These are phyloP conservation scores for Synergus gifuensis DNA, from an alignment of 2,888 invertebrate genomes.

Conservation along the genomic window DNA sequence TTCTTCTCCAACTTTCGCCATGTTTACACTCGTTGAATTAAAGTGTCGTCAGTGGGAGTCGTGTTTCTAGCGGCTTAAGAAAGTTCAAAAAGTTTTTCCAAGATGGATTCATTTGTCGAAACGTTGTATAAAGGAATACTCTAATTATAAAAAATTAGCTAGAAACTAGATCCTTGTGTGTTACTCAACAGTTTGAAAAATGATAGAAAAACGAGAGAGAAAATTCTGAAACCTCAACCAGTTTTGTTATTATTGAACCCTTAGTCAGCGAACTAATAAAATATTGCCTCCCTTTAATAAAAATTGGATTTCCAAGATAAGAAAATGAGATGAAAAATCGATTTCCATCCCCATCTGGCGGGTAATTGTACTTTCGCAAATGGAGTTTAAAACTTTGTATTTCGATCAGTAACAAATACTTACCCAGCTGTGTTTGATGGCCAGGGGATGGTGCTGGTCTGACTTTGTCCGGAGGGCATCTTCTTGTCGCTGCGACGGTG, in stretches of 20 bases:
- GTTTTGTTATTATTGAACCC: not conserved
- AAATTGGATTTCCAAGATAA: slow-evolving; percentile 1
- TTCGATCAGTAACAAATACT: slow-evolving; percentile 54
- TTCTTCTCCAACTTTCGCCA: not conserved
- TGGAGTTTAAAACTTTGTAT: slow-evolving; percentile 29
- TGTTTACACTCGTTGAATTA: slow-evolving; percentile 11
- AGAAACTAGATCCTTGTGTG: not conserved
- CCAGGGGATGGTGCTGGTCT: slow-evolving; percentile 85
- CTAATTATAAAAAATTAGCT: too few relatives aligned
- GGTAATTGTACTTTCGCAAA: slow-evolving; percentile 63
- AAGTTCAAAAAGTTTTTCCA: not conserved
- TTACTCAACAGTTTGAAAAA: too few relatives aligned
- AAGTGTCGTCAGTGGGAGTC: slow-evolving; percentile 13
- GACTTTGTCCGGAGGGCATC: slow-evolving; percentile 89
- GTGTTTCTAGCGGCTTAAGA: not conserved
- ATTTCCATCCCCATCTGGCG: slow-evolving; percentile 16
- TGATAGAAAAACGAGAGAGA: too few relatives aligned
- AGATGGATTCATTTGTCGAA: not conserved
- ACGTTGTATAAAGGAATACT: not conserved
- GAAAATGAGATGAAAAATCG: not conserved
- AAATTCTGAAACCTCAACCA: not conserved
- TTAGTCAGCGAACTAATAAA: not conserved
- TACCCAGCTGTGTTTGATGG: slow-evolving; percentile 74
- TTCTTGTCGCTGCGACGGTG: slow-evolving; percentile 86
- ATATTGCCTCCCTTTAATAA: not conserved